Percentiles rank a stretch among this genome's conserved stretches.
Conservation (phyloP, 2,888 invertebrate species). For the Drosophila maculinotata region DNA sequence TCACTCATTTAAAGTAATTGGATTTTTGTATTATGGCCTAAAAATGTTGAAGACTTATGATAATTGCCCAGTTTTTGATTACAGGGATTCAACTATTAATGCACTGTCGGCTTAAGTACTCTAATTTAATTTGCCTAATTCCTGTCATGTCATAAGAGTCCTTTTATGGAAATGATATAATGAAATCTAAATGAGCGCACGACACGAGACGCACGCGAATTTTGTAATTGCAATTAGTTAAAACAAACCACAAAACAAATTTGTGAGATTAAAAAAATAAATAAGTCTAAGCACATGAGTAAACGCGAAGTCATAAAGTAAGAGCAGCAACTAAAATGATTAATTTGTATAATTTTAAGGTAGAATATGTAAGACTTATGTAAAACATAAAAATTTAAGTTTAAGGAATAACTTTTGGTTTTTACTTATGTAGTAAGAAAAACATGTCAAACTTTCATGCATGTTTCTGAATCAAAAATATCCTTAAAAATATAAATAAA, state of each 20-base stretch:
- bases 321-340: neutral
- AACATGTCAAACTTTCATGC: no score
- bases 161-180: slow-evolving; percentile 41
- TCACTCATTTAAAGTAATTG: no score
- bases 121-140: neutral
- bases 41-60: no score
- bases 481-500: no score
- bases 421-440: no score
- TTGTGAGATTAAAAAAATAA: slow-evolving; percentile 40
- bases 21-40: no score
- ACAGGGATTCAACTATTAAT: no score
- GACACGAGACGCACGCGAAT: slow-evolving; percentile 44
- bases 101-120: no score
- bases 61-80: no score
- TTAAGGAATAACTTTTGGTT: no score
- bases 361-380: neutral
- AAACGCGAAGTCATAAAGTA: slow-evolving; percentile 1
- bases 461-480: no score
- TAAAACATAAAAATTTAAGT: no score
- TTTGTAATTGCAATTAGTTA: slow-evolving; percentile 41
- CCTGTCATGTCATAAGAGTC: slow-evolving; percentile 1
- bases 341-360: neutral
- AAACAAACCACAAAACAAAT: slow-evolving; percentile 33
- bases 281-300: slow-evolving; percentile 9
- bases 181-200: slow-evolving; percentile 26